Evolutionary conservation across 2,888 invertebrate genomes (phyloP), one percentile per base, ranked within the genome.

Genomic region (Herminia tarsipennalis): DNA sequence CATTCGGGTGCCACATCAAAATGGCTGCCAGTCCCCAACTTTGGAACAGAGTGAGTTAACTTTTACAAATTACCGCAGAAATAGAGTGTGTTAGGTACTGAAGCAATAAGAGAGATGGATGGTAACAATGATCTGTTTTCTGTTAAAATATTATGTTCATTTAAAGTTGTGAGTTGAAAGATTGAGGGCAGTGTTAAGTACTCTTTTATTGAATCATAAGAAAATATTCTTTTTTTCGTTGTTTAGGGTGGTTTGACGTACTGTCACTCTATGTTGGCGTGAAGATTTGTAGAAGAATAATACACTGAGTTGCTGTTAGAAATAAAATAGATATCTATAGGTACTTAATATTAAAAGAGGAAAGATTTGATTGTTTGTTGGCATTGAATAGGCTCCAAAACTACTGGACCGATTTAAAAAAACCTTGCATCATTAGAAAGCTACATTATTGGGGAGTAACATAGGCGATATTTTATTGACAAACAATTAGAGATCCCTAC

Each of bases 1-100:
- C 18, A 39, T 37, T 24, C 36, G 54, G 47, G 67, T 81, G 49
- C 70, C 86, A 58, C 20, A 14, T 17, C 54, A 54, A 37, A 54
- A 42, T 81, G 80, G 88, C 65, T 57, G 43, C 34, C 60, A 59
- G 66, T 79, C 86, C 86, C 88, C 85, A 73, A 83, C 76, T 77
- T 81, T 59, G 66, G 73, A 73, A 73, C 76, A 63, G 70, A 78
- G 73, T 81, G 83, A 81, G 86, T 83, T 88, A 87, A 88, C 85
- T 87, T 86, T 86, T 86, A 89, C 88, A 88, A 88, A 89, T 89
- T 86, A 81, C 85, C 70, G 63, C 73, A 66, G 73, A 80, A 81
- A 86, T 83, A 83, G 81, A 80, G 73, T 71, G 81, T 85, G 79
- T 78, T 79, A 82, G 78, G 77, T 78, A 77, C 76, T 79, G 77